Percentiles rank a stretch among this genome's conserved stretches.
Evolutionary conservation across 1,140 invertebrate genomes (phyloP).

Genomic region (Laupala kohalensis): DNA sequence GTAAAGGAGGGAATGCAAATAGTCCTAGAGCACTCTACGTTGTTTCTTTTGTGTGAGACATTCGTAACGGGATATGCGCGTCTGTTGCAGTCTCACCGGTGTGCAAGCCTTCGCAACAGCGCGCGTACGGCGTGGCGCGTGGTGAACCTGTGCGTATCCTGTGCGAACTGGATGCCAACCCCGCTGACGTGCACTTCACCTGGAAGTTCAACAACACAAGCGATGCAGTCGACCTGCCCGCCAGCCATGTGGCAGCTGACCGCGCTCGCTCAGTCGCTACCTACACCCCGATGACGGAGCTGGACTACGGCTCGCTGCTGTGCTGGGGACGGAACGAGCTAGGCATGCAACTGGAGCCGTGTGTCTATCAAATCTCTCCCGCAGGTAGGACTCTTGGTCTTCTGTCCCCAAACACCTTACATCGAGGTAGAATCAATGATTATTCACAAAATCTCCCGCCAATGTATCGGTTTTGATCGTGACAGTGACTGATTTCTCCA

Average conservation of each 20-base stretch:
- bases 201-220: constrained; percentile 63
- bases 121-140: constrained; percentile 59
- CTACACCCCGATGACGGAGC: constrained; percentile 55
- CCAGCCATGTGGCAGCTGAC: constrained; percentile 40
- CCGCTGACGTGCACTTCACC: constrained; percentile 49
- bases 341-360: constrained; percentile 49
- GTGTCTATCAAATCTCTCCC: constrained; percentile 55
- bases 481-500: too few relatives aligned
- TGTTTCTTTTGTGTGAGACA: neutral
- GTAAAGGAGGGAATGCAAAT: too few relatives aligned
- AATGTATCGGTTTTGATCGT: too few relatives aligned
- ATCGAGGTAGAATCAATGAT: too few relatives aligned
- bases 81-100: constrained; percentile 48
- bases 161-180: constrained; percentile 77
- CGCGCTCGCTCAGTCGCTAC: constrained; percentile 44
- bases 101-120: constrained; percentile 49
- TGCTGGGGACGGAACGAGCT: constrained; percentile 57
- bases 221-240: constrained; percentile 49
- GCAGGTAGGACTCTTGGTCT: too few relatives aligned
- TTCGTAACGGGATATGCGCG: neutral
- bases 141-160: constrained; percentile 60
- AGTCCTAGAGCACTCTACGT: too few relatives aligned
- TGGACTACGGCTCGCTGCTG: constrained; percentile 54
- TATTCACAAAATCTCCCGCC: too few relatives aligned
- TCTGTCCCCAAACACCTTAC: too few relatives aligned